Evolutionary conservation across 2,888 invertebrate species (phyloP).

Genomic region (Cosmia pyralina): DNA sequence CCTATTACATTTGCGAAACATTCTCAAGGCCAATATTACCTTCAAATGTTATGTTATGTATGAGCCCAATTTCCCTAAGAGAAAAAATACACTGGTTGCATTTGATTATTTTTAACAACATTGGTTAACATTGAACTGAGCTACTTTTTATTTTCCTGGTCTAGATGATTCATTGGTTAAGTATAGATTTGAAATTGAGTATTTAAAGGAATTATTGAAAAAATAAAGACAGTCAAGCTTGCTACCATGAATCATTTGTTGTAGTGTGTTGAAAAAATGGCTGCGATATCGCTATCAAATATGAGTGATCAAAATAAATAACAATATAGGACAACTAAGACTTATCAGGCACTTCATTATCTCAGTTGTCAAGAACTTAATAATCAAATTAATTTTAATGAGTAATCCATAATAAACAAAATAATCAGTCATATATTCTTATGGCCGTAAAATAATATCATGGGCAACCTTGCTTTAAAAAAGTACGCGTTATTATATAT

Average conservation of each 20-base stretch:
- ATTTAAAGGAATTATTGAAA: neutral
- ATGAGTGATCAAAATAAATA: slow-evolving; percentile 24
- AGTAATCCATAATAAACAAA: slow-evolving; percentile 1
- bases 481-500: neutral
- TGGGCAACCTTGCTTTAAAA: slow-evolving; percentile 13
- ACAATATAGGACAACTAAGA: slow-evolving; percentile 4
- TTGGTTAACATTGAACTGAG: slow-evolving; percentile 2
- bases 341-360: slow-evolving; percentile 20
- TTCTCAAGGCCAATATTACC: slow-evolving; percentile 71
- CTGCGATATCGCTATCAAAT: neutral
- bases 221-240: neutral
- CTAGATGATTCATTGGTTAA: neutral
- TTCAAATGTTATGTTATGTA: slow-evolving; percentile 38
- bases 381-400: slow-evolving; percentile 13
- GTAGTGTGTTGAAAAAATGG: neutral
- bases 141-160: slow-evolving; percentile 22
- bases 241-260: neutral
- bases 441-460: neutral
- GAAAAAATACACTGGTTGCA: slow-evolving; percentile 17
- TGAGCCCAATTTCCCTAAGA: slow-evolving; percentile 45
- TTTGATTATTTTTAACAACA: neutral
- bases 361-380: neutral
- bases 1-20: slow-evolving; percentile 73
- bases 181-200: neutral
- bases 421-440: slow-evolving; percentile 15